Base-by-base conservation (phyloP, 2,113 vertebrate genomes). In the Macquaria ambigua region DNA sequence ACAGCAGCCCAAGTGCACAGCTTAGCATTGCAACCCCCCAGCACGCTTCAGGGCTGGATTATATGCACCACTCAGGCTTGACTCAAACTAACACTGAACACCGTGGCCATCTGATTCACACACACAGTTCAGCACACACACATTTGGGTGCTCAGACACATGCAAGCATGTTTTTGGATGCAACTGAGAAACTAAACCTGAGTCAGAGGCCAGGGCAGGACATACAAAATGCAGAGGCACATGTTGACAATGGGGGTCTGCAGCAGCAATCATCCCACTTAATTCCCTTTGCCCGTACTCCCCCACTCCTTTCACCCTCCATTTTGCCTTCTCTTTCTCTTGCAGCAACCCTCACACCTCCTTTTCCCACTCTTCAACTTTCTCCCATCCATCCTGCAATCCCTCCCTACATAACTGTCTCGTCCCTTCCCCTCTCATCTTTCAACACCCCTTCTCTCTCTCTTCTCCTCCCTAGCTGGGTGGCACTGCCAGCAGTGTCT, bases 311-410 rank as follows among this genome's bases (percentile, higher is more conserved):
- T 16, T 71, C 25, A 7, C 37, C 56, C 25, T 71, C 80, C 20
- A 43, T 53, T 39, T 21, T n/a, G 4, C 43, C 72, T 18, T 66
- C 76, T 62, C 59, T 46, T 23, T 46, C 85, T 61, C n/a, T 50
- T 28, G 0, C 80, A 52, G 21, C 20, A 18, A 72, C 66, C 0
- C 12, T 63, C 59, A 39, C 31, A 5, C 52, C 55, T 64, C 43
- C 43, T 31, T 39, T 52, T 62, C 28, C 73, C n/a, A 80, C 79
- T 87, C 55, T 64, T 61, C 59, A 69, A n/a, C 53, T 39, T 12
- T 50, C 67, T 34, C 10, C 68, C 23, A 15, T 43, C 53, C 16
- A 15, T 55, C 37, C 50, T 34, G 21, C 18, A 1, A 5, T 21
- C 18, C 3, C 25, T 20, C 37, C 39, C 8, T 3, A 23, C 12